A percentile compares a stretch with the other conserved stretches of the same genome.
These are phyloP conservation scores for Apteryx owenii DNA, from an alignment of 2,113 vertebrate genomes.

Conservation along the genomic window DNA sequence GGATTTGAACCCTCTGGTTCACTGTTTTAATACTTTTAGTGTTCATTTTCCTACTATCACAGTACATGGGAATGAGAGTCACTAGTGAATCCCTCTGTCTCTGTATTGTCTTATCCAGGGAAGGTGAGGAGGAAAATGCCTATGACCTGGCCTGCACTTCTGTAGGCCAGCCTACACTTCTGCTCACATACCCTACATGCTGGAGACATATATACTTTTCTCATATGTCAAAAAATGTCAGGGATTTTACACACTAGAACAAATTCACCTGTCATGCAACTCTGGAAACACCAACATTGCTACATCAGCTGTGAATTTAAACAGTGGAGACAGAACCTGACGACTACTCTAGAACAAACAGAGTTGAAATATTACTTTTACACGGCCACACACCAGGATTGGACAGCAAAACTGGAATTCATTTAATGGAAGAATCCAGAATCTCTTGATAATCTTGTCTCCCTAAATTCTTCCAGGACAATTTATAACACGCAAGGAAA, in stretches of 20 bases:
- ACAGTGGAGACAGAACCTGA: slow-evolving; percentile 25
- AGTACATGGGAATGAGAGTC: background rate
- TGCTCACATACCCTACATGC: background rate
- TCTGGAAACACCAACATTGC: background rate
- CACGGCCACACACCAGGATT: background rate
- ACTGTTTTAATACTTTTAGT: background rate
- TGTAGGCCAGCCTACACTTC: slow-evolving; percentile 12
- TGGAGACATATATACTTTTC: slow-evolving; percentile 21
- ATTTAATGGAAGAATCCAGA: slow-evolving; percentile 94
- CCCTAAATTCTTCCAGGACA: slow-evolving; percentile 89
- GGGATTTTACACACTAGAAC: background rate
- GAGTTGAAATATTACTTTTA: slow-evolving; percentile 26
- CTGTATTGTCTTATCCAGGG: background rate
- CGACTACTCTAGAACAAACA: slow-evolving; percentile 10
- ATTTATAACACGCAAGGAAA: slow-evolving; percentile 90
- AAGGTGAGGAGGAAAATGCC: background rate
- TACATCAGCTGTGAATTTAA: background rate
- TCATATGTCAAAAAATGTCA: background rate
- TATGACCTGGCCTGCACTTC: background rate
- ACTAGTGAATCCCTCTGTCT: background rate
- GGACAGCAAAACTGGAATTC: slow-evolving; percentile 30
- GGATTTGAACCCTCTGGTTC: background rate
- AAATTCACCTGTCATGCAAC: background rate
- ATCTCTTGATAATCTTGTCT: slow-evolving; percentile 95
- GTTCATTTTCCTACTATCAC: background rate